Percentiles rank a stretch among this genome's conserved stretches.
Conservation (phyloP, 1,140 invertebrate genomes). For the Drosophila nikananu region DNA sequence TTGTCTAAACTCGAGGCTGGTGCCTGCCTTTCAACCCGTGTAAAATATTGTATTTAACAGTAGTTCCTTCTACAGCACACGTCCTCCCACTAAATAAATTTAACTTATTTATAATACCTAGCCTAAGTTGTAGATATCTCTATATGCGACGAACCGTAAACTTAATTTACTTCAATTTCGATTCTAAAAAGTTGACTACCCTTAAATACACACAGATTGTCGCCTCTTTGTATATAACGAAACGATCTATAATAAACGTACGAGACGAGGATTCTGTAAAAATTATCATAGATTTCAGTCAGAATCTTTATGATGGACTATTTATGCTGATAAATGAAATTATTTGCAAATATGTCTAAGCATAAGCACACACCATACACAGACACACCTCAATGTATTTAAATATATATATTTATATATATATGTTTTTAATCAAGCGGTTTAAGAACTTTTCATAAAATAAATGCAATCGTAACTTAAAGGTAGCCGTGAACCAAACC, state of each 20-base stretch:
- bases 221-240: slow-evolving; percentile 62
- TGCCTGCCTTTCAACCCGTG: slow-evolving; percentile 35
- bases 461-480: slow-evolving; percentile 61
- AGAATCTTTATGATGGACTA: slow-evolving; percentile 27
- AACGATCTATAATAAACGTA: slow-evolving; percentile 44
- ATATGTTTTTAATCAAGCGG: slow-evolving; percentile 54
- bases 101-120: slow-evolving; percentile 75
- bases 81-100: slow-evolving; percentile 64
- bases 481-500: slow-evolving; percentile 69
- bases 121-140: slow-evolving; percentile 77
- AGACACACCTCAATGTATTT: slow-evolving; percentile 52
- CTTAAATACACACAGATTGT: slow-evolving; percentile 11
- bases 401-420: slow-evolving; percentile 46
- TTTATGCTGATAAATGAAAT: slow-evolving; percentile 33
- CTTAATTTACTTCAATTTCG: slow-evolving; percentile 40
- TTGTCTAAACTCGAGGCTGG: slow-evolving; percentile 1
- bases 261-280: slow-evolving; percentile 52
- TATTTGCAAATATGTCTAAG: slow-evolving; percentile 34
- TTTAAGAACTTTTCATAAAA: slow-evolving; percentile 64
- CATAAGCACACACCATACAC: slow-evolving; percentile 28
- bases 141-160: slow-evolving; percentile 37
- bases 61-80: slow-evolving; percentile 42
- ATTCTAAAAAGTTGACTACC: slow-evolving; percentile 13
- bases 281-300: slow-evolving; percentile 36
- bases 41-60: slow-evolving; percentile 78